Conservation (phyloP, 2,797 vertebrate genomes). For the Cirrhinus molitorella region DNA sequence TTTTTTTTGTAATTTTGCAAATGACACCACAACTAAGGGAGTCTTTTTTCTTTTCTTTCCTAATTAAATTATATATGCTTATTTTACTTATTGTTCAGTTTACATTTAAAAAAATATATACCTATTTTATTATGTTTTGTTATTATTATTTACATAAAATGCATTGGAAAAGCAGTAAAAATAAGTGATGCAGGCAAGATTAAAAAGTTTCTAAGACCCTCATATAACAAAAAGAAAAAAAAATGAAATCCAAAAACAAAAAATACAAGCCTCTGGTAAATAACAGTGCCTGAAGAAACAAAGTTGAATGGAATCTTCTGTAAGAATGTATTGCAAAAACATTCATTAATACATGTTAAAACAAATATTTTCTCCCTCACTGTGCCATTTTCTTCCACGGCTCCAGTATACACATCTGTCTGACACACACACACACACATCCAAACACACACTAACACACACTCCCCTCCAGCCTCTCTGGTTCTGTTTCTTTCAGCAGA, state of each 20-base stretch:
- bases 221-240: not conserved
- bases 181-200: not conserved
- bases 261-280: not conserved
- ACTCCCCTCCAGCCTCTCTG: conserved; percentile 71
- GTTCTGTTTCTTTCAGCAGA: conserved; percentile 85
- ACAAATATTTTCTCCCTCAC: conserved; percentile 32
- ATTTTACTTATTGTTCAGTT: too few species aligned
- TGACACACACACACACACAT: conserved; percentile 11
- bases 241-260: not conserved
- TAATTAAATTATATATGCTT: too few species aligned
- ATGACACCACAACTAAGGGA: too few species aligned
- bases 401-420: conserved; percentile 51
- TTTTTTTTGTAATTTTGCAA: too few species aligned
- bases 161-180: not conserved
- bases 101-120: too few species aligned
- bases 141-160: not conserved
- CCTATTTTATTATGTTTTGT: not conserved
- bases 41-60: too few species aligned
- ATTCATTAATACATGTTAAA: conserved; percentile 34
- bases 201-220: not conserved
- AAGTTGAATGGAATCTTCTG: not conserved
- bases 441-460: conserved; percentile 39
- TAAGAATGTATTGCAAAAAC: conserved; percentile 19
- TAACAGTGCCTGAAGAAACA: not conserved
- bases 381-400: conserved; percentile 52